Percentiles rank a stretch among this genome's conserved stretches.
Conservation (phyloP, 2,888 invertebrate species). For the Athetis lepigone region DNA sequence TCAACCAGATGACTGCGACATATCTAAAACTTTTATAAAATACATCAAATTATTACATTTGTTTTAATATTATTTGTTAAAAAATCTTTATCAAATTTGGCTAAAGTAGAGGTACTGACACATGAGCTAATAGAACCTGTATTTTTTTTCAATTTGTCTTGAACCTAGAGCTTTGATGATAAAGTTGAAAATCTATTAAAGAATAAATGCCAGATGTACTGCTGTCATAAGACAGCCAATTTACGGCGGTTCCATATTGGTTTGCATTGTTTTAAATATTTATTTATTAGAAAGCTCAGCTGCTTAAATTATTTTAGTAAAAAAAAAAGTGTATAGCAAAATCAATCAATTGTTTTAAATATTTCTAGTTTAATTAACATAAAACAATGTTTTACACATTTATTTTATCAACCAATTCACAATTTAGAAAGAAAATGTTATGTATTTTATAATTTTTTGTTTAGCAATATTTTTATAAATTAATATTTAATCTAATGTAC, state of each 20-base stretch:
- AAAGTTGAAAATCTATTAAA: no score
- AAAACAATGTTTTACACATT: background rate
- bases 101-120: no score
- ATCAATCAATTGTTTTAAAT: slow-evolving; percentile 4
- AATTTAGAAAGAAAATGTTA: background rate
- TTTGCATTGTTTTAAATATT: slow-evolving; percentile 5
- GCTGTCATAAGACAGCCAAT: no score
- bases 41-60: no score
- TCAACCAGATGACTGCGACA: no score
- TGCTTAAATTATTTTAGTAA: background rate
- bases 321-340: slow-evolving; percentile 11
- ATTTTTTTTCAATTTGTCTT: no score
- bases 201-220: no score
- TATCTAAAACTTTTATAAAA: no score
- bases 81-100: no score
- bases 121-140: no score
- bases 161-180: no score
- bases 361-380: background rate
- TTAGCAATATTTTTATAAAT: background rate
- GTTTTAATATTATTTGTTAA: no score
- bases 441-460: slow-evolving; percentile 15
- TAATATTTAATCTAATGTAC: background rate
- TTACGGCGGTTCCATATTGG: background rate
- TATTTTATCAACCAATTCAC: background rate
- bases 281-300: background rate